Evolutionary conservation across 2,888 invertebrate genomes (phyloP).

Genomic region (Netelia inedita): DNA sequence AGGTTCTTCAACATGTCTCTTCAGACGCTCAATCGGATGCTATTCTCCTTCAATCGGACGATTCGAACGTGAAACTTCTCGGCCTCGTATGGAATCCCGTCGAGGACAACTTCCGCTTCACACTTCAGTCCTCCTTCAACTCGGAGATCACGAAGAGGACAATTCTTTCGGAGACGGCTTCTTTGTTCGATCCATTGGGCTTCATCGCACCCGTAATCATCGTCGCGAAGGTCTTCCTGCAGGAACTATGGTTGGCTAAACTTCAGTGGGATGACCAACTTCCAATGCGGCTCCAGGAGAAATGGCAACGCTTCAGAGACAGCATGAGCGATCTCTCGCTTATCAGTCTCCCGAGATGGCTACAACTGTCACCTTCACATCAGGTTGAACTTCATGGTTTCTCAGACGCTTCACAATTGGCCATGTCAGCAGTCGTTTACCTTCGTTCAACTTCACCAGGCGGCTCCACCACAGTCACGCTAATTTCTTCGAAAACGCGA

Average conservation of each 20-base stretch:
- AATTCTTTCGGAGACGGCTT: conserved; percentile 2
- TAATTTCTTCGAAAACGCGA: too few species aligned
- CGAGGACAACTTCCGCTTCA: conserved; percentile 34
- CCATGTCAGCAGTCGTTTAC: not conserved
- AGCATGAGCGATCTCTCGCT: not conserved
- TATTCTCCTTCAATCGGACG: conserved; percentile 8
- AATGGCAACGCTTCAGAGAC: not conserved
- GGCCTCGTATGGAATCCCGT: conserved; percentile 16
- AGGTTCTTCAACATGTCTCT: not conserved
- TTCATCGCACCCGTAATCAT: not conserved
- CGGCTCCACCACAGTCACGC: too few species aligned
- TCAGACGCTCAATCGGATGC: not conserved
- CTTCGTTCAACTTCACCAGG: not conserved
- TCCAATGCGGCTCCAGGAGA: not conserved
- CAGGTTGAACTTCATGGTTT: conserved; percentile 48
- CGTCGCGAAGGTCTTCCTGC: not conserved
- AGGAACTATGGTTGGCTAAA: not conserved
- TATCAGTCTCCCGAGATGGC: conserved; percentile 42
- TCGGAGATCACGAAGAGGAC: not conserved
- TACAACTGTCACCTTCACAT: not conserved
- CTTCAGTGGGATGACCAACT: not conserved
- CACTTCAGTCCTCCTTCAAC: not conserved
- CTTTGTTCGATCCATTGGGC: not conserved
- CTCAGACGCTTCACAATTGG: conserved; percentile 44
- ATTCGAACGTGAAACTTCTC: conserved; percentile 27